Evolutionary conservation across 2,113 vertebrate genomes (phyloP).

Genomic region (Protobothrops flavoviridis): DNA sequence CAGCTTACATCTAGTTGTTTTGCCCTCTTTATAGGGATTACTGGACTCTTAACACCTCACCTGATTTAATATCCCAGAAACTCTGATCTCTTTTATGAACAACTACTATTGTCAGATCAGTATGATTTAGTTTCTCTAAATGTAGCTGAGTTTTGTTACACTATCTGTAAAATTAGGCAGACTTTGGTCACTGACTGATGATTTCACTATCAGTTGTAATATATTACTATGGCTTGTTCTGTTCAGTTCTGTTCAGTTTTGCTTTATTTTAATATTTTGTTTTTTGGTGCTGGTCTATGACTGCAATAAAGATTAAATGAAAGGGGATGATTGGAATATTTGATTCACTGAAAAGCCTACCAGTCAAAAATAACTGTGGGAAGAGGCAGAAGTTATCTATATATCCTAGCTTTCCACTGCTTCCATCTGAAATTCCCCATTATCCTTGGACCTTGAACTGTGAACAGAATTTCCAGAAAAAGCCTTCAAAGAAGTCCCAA

Average conservation of each 20-base stretch:
- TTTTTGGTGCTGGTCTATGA: neutral
- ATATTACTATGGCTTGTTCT: neutral
- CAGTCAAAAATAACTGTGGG: neutral
- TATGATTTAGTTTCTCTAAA: neutral
- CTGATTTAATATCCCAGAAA: neutral
- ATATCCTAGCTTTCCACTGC: neutral
- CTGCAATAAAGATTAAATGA: neutral
- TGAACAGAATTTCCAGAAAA: neutral
- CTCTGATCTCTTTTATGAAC: neutral
- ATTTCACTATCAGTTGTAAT: neutral
- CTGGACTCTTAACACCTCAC: neutral
- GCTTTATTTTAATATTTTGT: neutral
- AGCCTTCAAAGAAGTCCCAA: neutral
- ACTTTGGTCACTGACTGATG: neutral
- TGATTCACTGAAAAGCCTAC: neutral
- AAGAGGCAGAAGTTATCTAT: neutral
- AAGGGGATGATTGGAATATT: neutral
- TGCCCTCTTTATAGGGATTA: neutral
- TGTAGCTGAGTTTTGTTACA: neutral
- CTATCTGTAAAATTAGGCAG: neutral
- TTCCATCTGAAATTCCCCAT: neutral
- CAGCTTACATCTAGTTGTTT: neutral
- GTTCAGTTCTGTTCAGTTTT: neutral
- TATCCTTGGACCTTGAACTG: neutral
- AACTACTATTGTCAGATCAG: neutral